Conservation (phyloP, 1,140 invertebrate genomes). For the Diprion similis region DNA sequence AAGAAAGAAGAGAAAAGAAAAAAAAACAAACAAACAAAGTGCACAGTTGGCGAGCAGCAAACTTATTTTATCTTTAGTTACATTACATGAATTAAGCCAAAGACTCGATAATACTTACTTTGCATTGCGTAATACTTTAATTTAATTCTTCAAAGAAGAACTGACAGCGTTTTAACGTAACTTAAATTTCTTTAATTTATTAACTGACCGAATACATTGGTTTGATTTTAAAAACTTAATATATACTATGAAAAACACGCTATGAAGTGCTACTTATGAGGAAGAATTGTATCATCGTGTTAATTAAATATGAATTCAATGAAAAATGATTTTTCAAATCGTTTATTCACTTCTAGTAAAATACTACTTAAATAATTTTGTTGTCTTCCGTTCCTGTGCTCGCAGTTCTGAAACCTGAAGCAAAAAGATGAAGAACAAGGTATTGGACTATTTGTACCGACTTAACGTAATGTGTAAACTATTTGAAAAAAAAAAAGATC, state of each 20-base stretch:
- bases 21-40: not conserved
- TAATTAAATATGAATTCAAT: no score
- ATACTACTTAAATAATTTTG: not conserved
- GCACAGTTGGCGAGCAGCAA: not conserved
- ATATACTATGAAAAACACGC: no score
- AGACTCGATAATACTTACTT: not conserved
- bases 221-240: no score
- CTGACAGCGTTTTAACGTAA: no score
- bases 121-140: not conserved
- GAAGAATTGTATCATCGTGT: no score
- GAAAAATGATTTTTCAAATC: no score
- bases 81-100: not conserved
- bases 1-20: not conserved
- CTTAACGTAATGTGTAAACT: not conserved
- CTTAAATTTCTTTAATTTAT: no score
- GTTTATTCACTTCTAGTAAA: no score
- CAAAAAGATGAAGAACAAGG: not conserved
- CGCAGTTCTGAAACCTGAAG: not conserved
- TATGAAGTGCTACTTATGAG: no score
- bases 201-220: no score
- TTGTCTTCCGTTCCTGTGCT: not conserved
- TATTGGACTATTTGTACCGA: not conserved
- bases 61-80: not conserved
- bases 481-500: not conserved
- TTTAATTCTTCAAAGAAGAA: no score